Base-by-base conservation (phyloP, 2,113 vertebrate species). In the Ictalurus furcatus region DNA sequence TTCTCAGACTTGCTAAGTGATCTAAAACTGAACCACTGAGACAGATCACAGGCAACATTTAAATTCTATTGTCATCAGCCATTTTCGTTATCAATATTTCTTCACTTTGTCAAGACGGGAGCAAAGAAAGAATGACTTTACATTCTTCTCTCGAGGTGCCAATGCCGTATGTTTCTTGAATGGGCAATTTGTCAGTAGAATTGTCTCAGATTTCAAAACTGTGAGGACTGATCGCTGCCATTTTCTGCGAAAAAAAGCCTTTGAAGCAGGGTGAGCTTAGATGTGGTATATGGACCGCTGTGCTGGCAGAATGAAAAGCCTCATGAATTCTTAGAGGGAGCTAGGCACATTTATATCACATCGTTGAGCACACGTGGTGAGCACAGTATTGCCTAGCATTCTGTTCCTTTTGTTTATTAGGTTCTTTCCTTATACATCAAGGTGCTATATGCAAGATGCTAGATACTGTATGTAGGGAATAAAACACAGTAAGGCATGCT, bases 291-390 rank as follows among this genome's bases (percentile, higher is more conserved):
- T 69, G 73, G 85, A 40, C 86, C 52, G 25, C 90, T 76, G 56
- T 90, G 76, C 80, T 30, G 81, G 88, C 88, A 82, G 86, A 91
- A 93, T 90, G 67, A 89, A 90, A 87, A 48, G 87, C 86, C 87
- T 91, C 90, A 90, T 92, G 91, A 90, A 90, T 82, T 88, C 63
- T 89, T 63, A 81, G 84, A 13, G 52, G 63, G 82, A 84, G 87
- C 88, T 88, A 44, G 73, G 91, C 80, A 67, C 88, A 79, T 90
- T 89, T 83, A 40, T 78, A 81, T 88, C 90, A 91, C 89, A 89
- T 92, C 84, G 65, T 44, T 87, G 90, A 91, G 80, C 86, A 88
- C 84, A 67, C 81, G 88, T 40, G 85, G 80, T 34, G 48, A 85
- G 28, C 87, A 73, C 71, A 80, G 65, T 59, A 82, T 90, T 86